Base-by-base conservation (phyloP, 2,797 vertebrate species). In the Luscinia luscinia region DNA sequence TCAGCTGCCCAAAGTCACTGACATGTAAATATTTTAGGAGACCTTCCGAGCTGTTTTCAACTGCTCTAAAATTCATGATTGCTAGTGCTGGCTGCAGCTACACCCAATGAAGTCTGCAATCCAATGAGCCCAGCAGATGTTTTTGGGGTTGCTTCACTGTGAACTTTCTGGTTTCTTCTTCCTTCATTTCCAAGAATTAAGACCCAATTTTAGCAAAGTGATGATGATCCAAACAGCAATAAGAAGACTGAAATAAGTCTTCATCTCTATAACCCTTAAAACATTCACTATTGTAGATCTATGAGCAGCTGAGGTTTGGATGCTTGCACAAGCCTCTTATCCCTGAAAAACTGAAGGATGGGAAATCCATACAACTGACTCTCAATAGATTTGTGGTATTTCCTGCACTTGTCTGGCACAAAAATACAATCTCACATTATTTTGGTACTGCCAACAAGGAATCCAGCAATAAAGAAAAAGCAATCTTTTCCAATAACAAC, bases 151-250 rank as follows among this genome's bases (percentile, higher is more conserved):
- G 58, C 59, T 94, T 97, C 92, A 73, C 68, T 97, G 81, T 68
- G 88, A 97, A 92, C 49, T 96, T 94, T 94, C 54, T 93, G 43
- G 46, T 87, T 93, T 91, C 59, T 88, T 82, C 80, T 95, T 94
- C n/a, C 41, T 95, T 90, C 82, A 87, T 96, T 96, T 88, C 92
- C 94, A 91, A 95, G 91, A 96, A 93, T 51, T 27, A 55, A 91
- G 68, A 88, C 59, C 89, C 84, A 95, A 46, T 96, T 96, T 97
- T 95, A 96, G 89, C 34, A 64, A 96, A 95, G 48, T 77, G 48
- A 73, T 90, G 80, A 69, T 89, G 58, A 88, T 75, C 43, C 84
- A 90, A 54, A 9, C 48, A 94, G 70, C 45, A 87, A 76, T 63
- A 90, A 84, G 38, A 73, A 41, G 66, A 73, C 51, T 67, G 73